Evolutionary conservation across 2,888 invertebrate genomes (phyloP), one percentile per base, ranked within the genome.

Genomic region (Mechanitis mazaeus): DNA sequence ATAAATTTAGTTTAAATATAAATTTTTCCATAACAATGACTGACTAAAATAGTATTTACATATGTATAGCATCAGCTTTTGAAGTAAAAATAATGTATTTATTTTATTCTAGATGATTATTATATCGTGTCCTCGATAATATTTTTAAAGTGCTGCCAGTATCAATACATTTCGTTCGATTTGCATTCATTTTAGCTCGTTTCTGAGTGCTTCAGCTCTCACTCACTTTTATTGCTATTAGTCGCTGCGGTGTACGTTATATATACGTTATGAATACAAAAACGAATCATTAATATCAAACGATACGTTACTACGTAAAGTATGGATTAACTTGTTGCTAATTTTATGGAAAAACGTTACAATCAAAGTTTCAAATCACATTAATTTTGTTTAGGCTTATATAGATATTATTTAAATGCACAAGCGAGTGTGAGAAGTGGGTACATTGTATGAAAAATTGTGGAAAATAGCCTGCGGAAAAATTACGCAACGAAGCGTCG

Each of bases 381-480:
- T 38, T 58, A 38, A 42, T 50, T 2, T 6, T 50, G n/a, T 35
- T 38, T 28, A 33, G 38, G 31, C n/a, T 33, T 7, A 31, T 53
- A 42, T 58, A 31, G 33, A 56, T 38, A 50, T 53, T 33, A 60
- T 60, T 50, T 56, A 56, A 60, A 55, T 45, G 47, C 11, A 31
- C 31, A 50, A n/a, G 50, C 31, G n/a, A 50, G 75, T 76, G 77
- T 75, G 75, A 71, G 74, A 77, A 78, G 64, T 58, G 70, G 69
- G 71, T 68, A 75, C 77, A 78, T 80, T 85, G 84, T 85, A 86
- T 81, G 79, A 79, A 72, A 84, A 83, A 84, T 81, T 80, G 81
- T 75, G 82, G 78, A 80, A 85, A 84, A 85, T 83, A 83, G 82
- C 78, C 79, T 75, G 78, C 75, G 84, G 81, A 85, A 87, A 89